Evolutionary conservation across 2,113 vertebrate species (phyloP).

Genomic region (Pachycephala philippinensis): DNA sequence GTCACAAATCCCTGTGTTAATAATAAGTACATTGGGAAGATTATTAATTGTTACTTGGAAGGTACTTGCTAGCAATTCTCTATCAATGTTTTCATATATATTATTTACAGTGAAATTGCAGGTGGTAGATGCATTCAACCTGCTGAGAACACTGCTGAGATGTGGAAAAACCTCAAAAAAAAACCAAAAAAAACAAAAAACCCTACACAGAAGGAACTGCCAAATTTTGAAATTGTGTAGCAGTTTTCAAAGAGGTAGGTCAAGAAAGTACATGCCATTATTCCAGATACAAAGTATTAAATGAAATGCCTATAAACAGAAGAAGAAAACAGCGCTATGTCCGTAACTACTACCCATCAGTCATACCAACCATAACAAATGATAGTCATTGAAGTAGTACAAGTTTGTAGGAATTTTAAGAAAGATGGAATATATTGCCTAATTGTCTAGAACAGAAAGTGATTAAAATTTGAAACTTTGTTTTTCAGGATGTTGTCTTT

Average conservation of each 20-base stretch:
- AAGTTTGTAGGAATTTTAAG: not conserved
- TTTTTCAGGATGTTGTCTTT: not conserved
- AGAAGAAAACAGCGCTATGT: not conserved
- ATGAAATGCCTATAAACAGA: not conserved
- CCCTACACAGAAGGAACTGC: not conserved
- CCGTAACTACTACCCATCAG: not conserved
- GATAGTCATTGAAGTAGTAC: not conserved
- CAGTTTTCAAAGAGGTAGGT: not conserved
- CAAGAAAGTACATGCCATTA: not conserved
- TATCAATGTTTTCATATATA: not conserved
- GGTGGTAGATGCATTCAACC: not conserved
- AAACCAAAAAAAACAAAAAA: too few species aligned
- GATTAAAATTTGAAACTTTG: not conserved
- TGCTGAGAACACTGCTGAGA: not conserved
- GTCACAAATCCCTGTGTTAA: not conserved
- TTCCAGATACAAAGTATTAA: not conserved
- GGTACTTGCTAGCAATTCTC: not conserved
- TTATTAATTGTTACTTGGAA: not conserved
- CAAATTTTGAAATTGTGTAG: not conserved
- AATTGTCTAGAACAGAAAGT: not conserved
- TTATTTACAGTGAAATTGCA: not conserved
- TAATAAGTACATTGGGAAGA: not conserved
- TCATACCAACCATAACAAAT: not conserved
- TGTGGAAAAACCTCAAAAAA: not conserved
- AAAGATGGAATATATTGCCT: not conserved